Base-by-base conservation (phyloP, 2,113 vertebrate genomes). In the Alouatta palliata region DNA sequence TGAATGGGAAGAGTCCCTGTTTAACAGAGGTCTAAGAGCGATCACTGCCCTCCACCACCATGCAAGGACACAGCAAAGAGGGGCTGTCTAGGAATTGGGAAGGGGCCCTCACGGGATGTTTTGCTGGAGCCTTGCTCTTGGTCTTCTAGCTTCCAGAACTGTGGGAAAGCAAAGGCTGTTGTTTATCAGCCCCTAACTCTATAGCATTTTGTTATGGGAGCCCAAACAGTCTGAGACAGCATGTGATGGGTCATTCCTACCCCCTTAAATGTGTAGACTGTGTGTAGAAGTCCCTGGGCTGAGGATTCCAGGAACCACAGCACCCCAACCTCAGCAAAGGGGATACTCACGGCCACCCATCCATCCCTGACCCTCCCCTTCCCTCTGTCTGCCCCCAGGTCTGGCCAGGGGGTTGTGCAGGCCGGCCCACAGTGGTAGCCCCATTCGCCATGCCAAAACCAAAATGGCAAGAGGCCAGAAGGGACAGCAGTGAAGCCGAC, bases 401-500 rank as follows among this genome's bases (percentile, higher is more conserved):
- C n/a, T 8, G 1, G 9, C 4, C 2, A 1, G 21, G 68, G 27
- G 49, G 3, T 76, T 2, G 0, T 10, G 6, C 54, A 45, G 71
- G 54, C n/a, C 6, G 1, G 37, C 16, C 37, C 7, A 10, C 25
- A 1, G 2, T 30, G 37, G 20, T 64, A 30, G 2, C 3, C 2
- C 49, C 27, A 1, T 5, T 58, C 21, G 1, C 5, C 16, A 16
- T 1, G 6, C 49, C 90, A 47, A 32, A 52, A 27, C 3, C 77
- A 54, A 5, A 61, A 21, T 1, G n/a, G 35, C 1, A 0, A 2
- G 27, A 76, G 75, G 37, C 11, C 21, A 27, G 71, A 6, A 20
- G 45, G 3, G 35, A 17, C 30, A 7, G 6, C 37, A 20, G 27
- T 0, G 0, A 0, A 2, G 13, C 0, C 0, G 0, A 5, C 0